These are phyloP conservation scores for Hiodon alosoides DNA, from an alignment of 2,113 vertebrate genomes.

Conservation along the genomic window DNA sequence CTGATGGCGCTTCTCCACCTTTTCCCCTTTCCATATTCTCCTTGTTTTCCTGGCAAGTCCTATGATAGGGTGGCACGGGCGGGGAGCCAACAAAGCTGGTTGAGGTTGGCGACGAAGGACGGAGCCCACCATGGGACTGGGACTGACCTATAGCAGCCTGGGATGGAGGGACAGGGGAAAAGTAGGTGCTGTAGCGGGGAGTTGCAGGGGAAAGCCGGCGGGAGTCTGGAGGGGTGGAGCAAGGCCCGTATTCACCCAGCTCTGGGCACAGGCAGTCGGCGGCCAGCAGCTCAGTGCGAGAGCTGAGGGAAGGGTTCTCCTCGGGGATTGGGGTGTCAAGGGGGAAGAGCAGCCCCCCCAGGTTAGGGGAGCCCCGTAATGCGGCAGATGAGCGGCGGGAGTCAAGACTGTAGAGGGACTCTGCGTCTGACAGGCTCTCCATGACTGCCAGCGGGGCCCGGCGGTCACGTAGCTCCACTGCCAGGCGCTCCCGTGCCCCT, in stretches of 20 bases:
- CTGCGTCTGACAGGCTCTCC: conserved; percentile 94
- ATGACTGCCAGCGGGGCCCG: conserved; percentile 92
- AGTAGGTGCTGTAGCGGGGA: conserved; percentile 52
- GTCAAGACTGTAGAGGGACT: conserved; percentile 94
- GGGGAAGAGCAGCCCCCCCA: conserved; percentile 85
- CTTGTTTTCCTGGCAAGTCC: conserved; percentile 34
- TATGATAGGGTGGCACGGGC: conserved; percentile 50
- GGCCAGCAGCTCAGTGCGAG: conserved; percentile 87
- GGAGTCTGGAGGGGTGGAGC: conserved; percentile 55
- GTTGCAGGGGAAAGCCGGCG: conserved; percentile 51
- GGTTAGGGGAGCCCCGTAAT: conserved; percentile 86
- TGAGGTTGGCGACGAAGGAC: conserved; percentile 15
- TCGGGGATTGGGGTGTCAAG: conserved; percentile 89
- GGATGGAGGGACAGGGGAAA: conserved; percentile 52
- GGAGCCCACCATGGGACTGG: conserved; percentile 34
- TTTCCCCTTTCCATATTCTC: conserved; percentile 36
- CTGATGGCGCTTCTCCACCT: conserved; percentile 28
- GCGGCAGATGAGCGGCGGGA: conserved; percentile 92
- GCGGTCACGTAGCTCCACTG: conserved; percentile 82
- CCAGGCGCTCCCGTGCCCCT: conserved; percentile 83
- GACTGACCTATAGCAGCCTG: conserved; percentile 51
- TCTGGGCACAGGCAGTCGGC: conserved; percentile 79
- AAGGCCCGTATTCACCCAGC: conserved; percentile 60
- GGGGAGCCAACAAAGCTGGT: conserved; percentile 37
- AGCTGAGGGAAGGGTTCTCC: conserved; percentile 95